These are phyloP conservation scores for Microctonus brassicae DNA, from an alignment of 2,888 invertebrate species.

Conservation along the genomic window DNA sequence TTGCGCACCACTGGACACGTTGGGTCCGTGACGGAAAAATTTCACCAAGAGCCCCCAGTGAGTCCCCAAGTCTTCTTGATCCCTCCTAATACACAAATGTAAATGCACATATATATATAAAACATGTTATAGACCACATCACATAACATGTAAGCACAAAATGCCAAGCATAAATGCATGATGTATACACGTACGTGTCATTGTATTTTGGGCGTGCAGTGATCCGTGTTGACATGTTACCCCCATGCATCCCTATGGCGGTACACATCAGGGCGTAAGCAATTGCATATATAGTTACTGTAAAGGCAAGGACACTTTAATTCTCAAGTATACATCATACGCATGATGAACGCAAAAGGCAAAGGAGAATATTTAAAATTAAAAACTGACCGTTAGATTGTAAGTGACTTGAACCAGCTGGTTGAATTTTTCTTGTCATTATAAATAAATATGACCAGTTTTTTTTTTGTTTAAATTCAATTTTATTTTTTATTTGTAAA, in stretches of 20 bases:
- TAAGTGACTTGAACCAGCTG: background rate
- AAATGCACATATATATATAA: background rate
- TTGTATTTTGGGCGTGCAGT: constrained; percentile 53
- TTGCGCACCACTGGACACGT: constrained; percentile 11
- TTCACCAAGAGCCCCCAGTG: constrained; percentile 1
- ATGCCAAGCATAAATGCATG: constrained; percentile 16
- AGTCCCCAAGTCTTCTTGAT: constrained; percentile 9
- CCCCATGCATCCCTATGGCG: no score
- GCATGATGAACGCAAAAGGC: background rate
- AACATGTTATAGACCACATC: background rate
- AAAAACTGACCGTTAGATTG: constrained; percentile 13
- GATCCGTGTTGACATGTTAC: constrained; percentile 52
- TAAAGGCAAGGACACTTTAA: constrained; percentile 3
- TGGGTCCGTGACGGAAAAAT: constrained; percentile 12
- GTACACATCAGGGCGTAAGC: no score
- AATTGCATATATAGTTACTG: background rate
- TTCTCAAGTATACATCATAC: background rate
- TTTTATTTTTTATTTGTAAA: background rate
- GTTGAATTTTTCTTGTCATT: background rate
- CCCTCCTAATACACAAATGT: background rate
- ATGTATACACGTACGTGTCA: constrained; percentile 27
- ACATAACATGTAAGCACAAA: constrained; percentile 3
- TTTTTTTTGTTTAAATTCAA: no score
- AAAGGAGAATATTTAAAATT: no score
- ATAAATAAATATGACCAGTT: background rate